Evolutionary conservation across 2,113 vertebrate species (phyloP).

Genomic region (Acrocephalus arundinaceus): DNA sequence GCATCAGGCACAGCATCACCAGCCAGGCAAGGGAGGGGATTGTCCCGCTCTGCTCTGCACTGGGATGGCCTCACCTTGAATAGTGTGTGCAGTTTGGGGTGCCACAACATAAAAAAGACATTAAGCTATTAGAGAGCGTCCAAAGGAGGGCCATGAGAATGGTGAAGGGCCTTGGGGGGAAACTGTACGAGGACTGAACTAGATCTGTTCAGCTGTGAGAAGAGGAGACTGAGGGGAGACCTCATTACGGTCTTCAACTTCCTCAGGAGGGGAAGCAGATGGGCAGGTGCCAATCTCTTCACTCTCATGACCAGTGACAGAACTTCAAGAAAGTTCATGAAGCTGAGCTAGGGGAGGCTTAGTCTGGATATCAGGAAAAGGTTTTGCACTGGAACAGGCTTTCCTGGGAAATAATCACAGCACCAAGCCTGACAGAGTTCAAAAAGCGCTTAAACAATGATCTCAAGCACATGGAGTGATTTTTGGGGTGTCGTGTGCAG

Average conservation of each 20-base stretch:
- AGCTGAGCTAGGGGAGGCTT: neutral
- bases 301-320: neutral
- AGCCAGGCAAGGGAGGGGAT: fast-evolving
- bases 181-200: neutral
- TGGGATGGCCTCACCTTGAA: fast-evolving
- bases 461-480: neutral
- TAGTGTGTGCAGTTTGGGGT: fast-evolving
- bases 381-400: neutral
- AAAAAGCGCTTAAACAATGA: neutral
- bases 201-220: neutral
- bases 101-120: neutral
- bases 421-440: neutral
- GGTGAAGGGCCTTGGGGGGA: neutral
- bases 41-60: fast-evolving
- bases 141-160: neutral
- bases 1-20: fast-evolving
- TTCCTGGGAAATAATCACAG: neutral
- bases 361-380: neutral
- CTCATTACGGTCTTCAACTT: neutral
- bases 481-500: neutral
- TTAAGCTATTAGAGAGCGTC: neutral
- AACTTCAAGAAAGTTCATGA: neutral
- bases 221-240: neutral
- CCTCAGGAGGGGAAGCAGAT: neutral
- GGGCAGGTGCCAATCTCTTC: neutral